Conservation (phyloP, 2,888 invertebrate genomes). For the Carpatolechia fugitivella region DNA sequence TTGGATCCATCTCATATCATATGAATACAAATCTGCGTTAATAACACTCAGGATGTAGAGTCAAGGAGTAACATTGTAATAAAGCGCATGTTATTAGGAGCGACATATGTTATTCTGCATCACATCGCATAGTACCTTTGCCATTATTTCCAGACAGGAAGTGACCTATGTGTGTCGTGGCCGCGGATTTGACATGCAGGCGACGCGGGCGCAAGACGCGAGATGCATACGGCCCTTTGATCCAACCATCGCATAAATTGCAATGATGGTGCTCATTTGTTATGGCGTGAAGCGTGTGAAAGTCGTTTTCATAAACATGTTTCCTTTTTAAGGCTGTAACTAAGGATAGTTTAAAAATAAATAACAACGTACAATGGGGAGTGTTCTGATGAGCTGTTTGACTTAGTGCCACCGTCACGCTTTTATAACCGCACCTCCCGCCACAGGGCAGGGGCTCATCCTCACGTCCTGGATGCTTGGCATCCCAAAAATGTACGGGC, state of each 20-base stretch:
- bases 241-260: constrained; percentile 2
- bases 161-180: constrained; percentile 28
- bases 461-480: too few species aligned
- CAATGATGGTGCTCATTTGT: background rate
- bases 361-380: too few species aligned
- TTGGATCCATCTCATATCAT: background rate
- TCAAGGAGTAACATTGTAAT: constrained; percentile 6
- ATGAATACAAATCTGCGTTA: background rate
- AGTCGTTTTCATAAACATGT: too few species aligned
- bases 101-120: constrained; percentile 1
- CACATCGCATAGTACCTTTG: background rate
- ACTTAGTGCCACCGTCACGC: too few species aligned
- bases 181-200: constrained; percentile 29
- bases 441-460: too few species aligned
- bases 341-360: too few species aligned
- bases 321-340: too few species aligned
- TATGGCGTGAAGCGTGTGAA: background rate
- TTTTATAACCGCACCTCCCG: too few species aligned
- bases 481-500: too few species aligned
- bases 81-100: background rate
- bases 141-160: constrained; percentile 32
- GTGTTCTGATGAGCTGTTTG: too few species aligned
- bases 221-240: constrained; percentile 24
- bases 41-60: background rate
- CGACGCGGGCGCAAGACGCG: constrained; percentile 31